A percentile compares a stretch with the other conserved stretches of the same genome.
phyloP scores from a whole-genome alignment of 1,140 invertebrate species.

The Lineus longissimus region DNA sequence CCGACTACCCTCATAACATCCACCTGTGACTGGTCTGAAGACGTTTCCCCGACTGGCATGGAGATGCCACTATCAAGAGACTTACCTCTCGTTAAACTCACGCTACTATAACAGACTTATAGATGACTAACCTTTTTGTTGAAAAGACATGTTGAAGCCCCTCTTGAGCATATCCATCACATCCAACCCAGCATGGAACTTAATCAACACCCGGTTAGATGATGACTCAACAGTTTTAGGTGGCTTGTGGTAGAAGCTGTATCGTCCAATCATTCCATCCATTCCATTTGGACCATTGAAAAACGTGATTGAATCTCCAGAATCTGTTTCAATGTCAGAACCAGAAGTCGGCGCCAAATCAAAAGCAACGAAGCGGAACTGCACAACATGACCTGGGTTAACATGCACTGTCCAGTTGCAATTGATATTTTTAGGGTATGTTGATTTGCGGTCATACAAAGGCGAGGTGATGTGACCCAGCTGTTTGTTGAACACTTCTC shows the following conservation, averaged over 20 bases:
- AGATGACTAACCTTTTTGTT: conserved; percentile 30
- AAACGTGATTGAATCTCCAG: conserved; percentile 25
- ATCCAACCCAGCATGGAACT: conserved; percentile 22
- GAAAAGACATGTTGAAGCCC: conserved; percentile 34
- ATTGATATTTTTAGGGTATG: conserved; percentile 22
- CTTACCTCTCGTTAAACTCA: no score
- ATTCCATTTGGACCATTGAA: conserved; percentile 27
- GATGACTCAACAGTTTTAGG: conserved; percentile 24
- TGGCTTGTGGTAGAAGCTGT: conserved; percentile 17
- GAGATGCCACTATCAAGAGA: no score
- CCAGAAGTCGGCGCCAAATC: conserved; percentile 8
- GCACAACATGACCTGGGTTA: conserved; percentile 16
- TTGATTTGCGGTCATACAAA: no score
- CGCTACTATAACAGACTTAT: no score
- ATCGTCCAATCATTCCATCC: conserved; percentile 23
- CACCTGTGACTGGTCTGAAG: no score
- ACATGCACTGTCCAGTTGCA: conserved; percentile 26
- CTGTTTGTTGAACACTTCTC: no score
- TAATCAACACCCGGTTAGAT: conserved; percentile 24
- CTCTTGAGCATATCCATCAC: conserved; percentile 14
- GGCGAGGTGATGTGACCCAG: no score
- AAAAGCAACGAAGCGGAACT: conserved; percentile 26
- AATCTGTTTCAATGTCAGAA: no score
- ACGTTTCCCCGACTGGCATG: no score
- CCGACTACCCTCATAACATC: no score